phyloP scores from a whole-genome alignment of 2,888 invertebrate species.

The Heliconius ethilla region DNA sequence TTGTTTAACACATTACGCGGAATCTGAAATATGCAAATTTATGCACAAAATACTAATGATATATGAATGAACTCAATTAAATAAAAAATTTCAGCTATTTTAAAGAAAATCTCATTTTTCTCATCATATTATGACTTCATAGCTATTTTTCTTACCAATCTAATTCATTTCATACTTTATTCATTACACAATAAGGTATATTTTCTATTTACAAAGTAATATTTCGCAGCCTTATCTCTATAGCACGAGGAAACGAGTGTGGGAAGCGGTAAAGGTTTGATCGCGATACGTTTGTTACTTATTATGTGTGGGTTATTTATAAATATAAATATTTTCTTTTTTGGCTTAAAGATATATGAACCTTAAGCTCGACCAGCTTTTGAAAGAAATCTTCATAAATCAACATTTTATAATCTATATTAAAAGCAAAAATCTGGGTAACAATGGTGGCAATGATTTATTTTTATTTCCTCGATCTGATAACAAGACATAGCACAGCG shows the following conservation, averaged over 20 bases:
- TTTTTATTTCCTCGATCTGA: neutral
- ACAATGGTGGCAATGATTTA: neutral
- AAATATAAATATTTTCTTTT: neutral
- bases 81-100: neutral
- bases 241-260: constrained; percentile 36
- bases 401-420: neutral
- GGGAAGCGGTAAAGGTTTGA: constrained; percentile 25
- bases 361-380: neutral
- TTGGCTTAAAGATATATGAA: neutral
- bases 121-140: neutral
- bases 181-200: neutral
- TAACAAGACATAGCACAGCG: too few relatives aligned
- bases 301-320: neutral
- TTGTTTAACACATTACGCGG: too few relatives aligned
- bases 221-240: constrained; percentile 37
- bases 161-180: constrained; percentile 13
- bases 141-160: neutral
- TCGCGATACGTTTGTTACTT: constrained; percentile 16
- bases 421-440: too few relatives aligned
- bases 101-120: neutral
- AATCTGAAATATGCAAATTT: neutral
- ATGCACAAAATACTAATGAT: neutral
- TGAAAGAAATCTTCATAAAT: neutral
- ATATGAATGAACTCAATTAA: neutral
- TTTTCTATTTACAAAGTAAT: constrained; percentile 7